Percentiles rank a stretch among this genome's conserved stretches.
phyloP scores from a whole-genome alignment of 2,888 invertebrate genomes.

The Drosophila antonietae region DNA sequence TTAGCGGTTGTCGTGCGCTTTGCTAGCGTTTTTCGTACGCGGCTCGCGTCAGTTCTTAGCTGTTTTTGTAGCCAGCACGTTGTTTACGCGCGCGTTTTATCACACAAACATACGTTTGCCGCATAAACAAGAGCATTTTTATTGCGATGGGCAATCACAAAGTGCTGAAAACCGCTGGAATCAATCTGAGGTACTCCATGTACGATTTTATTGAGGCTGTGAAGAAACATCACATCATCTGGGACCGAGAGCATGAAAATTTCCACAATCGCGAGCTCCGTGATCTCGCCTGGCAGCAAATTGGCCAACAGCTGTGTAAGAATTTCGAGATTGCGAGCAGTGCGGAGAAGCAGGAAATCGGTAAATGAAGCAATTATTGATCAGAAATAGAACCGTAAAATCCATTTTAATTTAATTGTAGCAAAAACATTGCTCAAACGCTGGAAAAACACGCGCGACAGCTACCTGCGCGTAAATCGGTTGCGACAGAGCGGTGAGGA shows the following conservation, averaged over 20 bases:
- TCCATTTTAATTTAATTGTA: constrained; percentile 17
- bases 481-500: constrained; percentile 57
- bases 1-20: constrained; percentile 54
- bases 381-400: not conserved
- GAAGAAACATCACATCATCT: constrained; percentile 57
- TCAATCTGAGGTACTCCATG: constrained; percentile 65
- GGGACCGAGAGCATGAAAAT: constrained; percentile 67
- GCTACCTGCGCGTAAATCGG: constrained; percentile 64
- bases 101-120: constrained; percentile 13
- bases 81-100: constrained; percentile 48
- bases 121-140: constrained; percentile 24
- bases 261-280: constrained; percentile 70
- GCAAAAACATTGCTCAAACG: constrained; percentile 67
- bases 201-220: constrained; percentile 73
- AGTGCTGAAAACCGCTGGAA: constrained; percentile 62
- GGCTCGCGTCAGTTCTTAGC: constrained; percentile 47
- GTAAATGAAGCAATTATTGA: constrained; percentile 31
- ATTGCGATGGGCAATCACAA: constrained; percentile 67
- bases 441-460: constrained; percentile 76
- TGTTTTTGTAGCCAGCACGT: constrained; percentile 58
- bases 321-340: constrained; percentile 46
- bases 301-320: constrained; percentile 59
- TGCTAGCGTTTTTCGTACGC: constrained; percentile 50
- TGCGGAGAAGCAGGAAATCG: constrained; percentile 63
- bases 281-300: constrained; percentile 68